A percentile compares a stretch with the other conserved stretches of the same genome.
Evolutionary conservation across 2,797 vertebrate genomes (phyloP).

Genomic region (Nyctibius grandis): DNA sequence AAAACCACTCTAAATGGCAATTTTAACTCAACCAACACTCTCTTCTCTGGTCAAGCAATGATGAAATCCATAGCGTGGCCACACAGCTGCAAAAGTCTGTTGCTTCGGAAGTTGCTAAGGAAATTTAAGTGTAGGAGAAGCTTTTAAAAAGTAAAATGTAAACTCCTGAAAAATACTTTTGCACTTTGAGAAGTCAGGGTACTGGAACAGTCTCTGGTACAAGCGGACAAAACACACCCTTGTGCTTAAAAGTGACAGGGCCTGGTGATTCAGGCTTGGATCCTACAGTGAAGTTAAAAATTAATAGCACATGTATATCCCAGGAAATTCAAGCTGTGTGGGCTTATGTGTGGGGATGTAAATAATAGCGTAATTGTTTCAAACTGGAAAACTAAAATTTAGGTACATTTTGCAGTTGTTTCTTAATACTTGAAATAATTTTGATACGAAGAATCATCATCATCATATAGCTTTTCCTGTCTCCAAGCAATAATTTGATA

Average conservation of each 20-base stretch:
- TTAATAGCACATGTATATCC: background rate
- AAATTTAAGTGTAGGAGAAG: slow-evolving; percentile 17
- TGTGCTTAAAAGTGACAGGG: background rate
- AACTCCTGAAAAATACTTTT: slow-evolving; percentile 40
- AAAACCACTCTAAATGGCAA: slow-evolving; percentile 17
- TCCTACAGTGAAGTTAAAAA: background rate
- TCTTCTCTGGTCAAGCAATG: slow-evolving; percentile 6
- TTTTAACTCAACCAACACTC: background rate
- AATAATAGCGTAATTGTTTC: slow-evolving; percentile 29
- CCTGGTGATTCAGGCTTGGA: background rate
- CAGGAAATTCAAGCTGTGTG: slow-evolving; percentile 20
- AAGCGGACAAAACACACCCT: background rate
- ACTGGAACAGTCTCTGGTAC: background rate
- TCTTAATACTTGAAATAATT: background rate
- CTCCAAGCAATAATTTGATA: background rate
- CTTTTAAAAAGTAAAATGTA: slow-evolving; percentile 5
- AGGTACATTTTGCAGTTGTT: background rate
- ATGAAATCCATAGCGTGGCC: background rate
- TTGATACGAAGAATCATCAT: background rate
- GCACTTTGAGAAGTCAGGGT: background rate
- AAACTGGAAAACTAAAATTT: slow-evolving; percentile 18
- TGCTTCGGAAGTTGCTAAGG: slow-evolving; percentile 19
- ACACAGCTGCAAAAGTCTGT: slow-evolving; percentile 27
- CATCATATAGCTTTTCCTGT: background rate
- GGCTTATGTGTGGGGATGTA: background rate